Percentiles rank a stretch among this genome's conserved stretches.
phyloP scores from a whole-genome alignment of 2,888 invertebrate genomes.

The Oscheius myriophilus region DNA sequence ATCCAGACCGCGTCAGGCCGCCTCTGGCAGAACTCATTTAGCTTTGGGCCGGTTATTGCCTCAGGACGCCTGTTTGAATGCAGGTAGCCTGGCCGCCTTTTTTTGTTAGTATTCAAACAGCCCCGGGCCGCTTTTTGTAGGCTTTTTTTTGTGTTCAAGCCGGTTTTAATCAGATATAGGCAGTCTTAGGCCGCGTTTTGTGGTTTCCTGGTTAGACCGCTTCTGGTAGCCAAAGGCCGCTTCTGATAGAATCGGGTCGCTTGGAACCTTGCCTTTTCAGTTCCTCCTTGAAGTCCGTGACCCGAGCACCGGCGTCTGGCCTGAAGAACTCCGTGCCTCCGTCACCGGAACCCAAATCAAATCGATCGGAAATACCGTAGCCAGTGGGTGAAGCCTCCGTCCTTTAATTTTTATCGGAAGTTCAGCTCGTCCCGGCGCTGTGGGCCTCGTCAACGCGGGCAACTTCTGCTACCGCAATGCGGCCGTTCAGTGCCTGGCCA shows the following conservation, averaged over 20 bases:
- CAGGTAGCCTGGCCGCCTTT: no score
- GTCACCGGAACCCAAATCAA: conserved; percentile 49
- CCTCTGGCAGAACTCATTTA: no score
- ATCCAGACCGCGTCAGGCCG: no score
- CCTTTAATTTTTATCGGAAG: not conserved
- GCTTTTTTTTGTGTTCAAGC: no score
- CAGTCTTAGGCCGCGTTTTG: no score
- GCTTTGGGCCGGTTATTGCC: no score
- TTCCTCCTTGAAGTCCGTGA: conserved; percentile 77
- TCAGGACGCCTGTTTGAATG: no score
- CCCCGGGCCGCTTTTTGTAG: no score
- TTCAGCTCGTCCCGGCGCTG: conserved; percentile 75
- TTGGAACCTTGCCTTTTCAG: conserved; percentile 28
- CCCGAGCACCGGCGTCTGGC: conserved; percentile 87
- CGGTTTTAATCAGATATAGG: no score
- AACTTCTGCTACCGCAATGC: conserved; percentile 96
- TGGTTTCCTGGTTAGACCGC: not conserved
- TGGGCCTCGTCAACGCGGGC: conserved; percentile 88
- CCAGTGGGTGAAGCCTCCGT: conserved; percentile 5
- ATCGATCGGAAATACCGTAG: conserved; percentile 26
- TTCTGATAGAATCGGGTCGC: no score
- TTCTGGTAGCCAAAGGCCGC: no score
- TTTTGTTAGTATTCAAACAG: no score
- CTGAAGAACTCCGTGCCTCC: conserved; percentile 80
- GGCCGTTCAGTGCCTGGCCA: conserved; percentile 80